A percentile compares a stretch with the other conserved stretches of the same genome.
These are phyloP conservation scores for Himalopsyche anomala DNA, from an alignment of 2,888 invertebrate genomes.

Conservation along the genomic window DNA sequence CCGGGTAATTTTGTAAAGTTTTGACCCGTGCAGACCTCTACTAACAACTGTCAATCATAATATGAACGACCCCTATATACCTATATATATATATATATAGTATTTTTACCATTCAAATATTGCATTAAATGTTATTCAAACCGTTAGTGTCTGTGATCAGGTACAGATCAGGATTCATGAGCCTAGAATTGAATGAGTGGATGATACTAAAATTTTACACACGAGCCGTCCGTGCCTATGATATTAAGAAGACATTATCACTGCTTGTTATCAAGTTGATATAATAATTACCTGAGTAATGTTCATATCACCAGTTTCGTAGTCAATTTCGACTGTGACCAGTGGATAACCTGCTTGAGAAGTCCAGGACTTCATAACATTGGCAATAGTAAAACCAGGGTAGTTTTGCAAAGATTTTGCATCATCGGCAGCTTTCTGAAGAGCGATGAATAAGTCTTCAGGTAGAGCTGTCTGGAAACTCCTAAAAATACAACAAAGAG, in stretches of 20 bases:
- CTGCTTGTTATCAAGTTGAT: not conserved
- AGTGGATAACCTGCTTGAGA: slow-evolving; percentile 80
- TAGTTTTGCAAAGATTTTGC: slow-evolving; percentile 70
- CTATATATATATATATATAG: too few relatives aligned
- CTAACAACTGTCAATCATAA: too few relatives aligned
- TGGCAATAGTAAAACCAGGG: slow-evolving; percentile 66
- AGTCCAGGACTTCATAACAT: slow-evolving; percentile 80
- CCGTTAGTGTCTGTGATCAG: too few relatives aligned
- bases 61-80: too few relatives aligned
- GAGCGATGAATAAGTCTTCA: slow-evolving; percentile 73
- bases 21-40: too few relatives aligned
- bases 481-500: slow-evolving; percentile 22
- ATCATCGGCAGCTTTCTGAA: slow-evolving; percentile 70
- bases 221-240: too few relatives aligned
- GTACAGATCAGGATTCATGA: too few relatives aligned
- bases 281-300: slow-evolving; percentile 72
- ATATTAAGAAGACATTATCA: not conserved
- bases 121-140: too few relatives aligned
- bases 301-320: slow-evolving; percentile 71
- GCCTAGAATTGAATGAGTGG: too few relatives aligned
- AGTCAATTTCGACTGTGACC: slow-evolving; percentile 75
- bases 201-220: too few relatives aligned
- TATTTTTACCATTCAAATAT: too few relatives aligned
- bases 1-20: too few relatives aligned
- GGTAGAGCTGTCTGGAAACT: slow-evolving; percentile 72